A percentile compares a stretch with the other conserved stretches of the same genome.
phyloP scores from a whole-genome alignment of 2,797 vertebrate genomes.

The Salarias fasciatus region DNA sequence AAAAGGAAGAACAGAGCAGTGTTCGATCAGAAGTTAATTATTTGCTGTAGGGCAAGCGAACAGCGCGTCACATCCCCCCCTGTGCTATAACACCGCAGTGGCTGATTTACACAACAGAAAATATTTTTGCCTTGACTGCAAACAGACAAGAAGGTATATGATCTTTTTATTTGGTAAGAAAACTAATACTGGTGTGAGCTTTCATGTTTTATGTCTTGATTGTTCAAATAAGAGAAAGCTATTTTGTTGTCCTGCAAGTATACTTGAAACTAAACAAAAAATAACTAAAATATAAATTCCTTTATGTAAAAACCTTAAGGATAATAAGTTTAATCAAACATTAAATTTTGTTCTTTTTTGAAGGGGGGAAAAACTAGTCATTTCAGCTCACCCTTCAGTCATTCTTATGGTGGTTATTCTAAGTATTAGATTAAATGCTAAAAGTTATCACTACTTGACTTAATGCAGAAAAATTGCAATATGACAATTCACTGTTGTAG shows the following conservation, averaged over 20 bases:
- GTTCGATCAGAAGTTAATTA: slow-evolving; percentile 59
- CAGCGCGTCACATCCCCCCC: slow-evolving; percentile 39
- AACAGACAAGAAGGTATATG: slow-evolving; percentile 9
- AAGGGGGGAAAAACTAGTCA: too few species aligned
- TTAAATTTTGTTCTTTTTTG: too few species aligned
- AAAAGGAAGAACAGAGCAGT: slow-evolving; percentile 65
- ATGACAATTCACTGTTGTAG: too few species aligned
- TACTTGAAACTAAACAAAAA: background rate
- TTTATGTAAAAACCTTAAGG: too few species aligned
- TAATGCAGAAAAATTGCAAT: too few species aligned
- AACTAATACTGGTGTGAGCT: background rate
- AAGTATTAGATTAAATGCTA: too few species aligned
- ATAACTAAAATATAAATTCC: too few species aligned
- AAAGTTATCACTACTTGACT: too few species aligned
- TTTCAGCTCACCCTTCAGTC: too few species aligned
- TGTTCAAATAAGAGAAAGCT: background rate
- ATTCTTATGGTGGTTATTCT: too few species aligned
- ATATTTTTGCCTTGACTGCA: background rate
- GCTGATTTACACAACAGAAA: slow-evolving; percentile 1
- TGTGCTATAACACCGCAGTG: slow-evolving; percentile 37
- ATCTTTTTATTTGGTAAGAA: slow-evolving; percentile 1
- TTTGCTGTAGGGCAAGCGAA: slow-evolving; percentile 31
- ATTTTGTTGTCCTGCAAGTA: background rate
- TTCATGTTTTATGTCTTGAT: background rate
- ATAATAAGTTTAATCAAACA: too few species aligned